Conservation (phyloP, 2,113 vertebrate species). For the Columbina picui region DNA sequence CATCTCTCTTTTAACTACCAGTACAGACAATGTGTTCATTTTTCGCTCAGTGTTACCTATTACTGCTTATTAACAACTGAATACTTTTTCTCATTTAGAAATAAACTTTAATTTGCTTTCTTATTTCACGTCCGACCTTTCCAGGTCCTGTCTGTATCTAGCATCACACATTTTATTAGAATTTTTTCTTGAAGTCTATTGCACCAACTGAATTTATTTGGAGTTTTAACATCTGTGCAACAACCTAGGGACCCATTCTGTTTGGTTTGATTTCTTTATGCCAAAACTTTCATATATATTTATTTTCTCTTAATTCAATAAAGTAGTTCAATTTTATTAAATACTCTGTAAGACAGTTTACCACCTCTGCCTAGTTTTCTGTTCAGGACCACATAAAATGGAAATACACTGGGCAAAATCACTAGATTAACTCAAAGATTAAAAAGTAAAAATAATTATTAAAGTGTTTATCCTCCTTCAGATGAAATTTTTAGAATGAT, state of each 20-base stretch:
- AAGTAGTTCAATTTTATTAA: background rate
- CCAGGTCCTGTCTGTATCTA: background rate
- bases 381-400: background rate
- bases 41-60: background rate
- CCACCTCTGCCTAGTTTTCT: background rate
- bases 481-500: accelerated
- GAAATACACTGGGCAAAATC: background rate
- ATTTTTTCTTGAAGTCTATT: background rate
- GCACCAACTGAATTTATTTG: background rate
- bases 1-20: background rate
- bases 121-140: background rate
- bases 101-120: background rate
- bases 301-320: background rate
- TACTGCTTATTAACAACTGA: background rate
- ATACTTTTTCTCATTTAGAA: background rate
- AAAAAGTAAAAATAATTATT: background rate
- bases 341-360: background rate
- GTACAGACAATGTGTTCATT: background rate
- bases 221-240: background rate
- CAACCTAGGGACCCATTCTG: background rate
- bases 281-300: background rate
- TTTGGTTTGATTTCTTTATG: background rate
- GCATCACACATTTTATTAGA: background rate
- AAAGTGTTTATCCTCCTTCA: background rate
- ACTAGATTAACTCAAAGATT: background rate